Evolutionary conservation across 2,797 vertebrate species (phyloP).

Genomic region (Coilia nasus): DNA sequence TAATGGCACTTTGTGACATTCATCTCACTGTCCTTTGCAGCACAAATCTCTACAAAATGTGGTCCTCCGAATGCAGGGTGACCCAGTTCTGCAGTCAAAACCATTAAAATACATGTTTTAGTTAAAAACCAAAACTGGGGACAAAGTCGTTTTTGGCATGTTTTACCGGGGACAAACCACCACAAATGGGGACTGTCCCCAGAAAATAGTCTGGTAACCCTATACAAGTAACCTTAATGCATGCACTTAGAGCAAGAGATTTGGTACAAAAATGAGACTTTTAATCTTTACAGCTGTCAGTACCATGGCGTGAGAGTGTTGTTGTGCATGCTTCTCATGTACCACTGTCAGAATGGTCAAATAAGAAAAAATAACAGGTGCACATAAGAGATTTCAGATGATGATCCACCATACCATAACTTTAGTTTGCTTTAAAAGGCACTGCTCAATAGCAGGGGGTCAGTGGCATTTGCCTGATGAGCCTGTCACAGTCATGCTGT

Average conservation of each 20-base stretch:
- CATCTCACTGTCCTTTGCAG: neutral
- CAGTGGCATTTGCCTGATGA: neutral
- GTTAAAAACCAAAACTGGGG: too few relatives aligned
- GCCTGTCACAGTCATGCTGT: slow-evolving; percentile 2
- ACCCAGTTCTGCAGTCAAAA: too few relatives aligned
- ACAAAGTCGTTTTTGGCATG: too few relatives aligned
- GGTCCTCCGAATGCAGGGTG: too few relatives aligned
- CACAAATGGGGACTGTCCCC: too few relatives aligned
- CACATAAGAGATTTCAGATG: neutral
- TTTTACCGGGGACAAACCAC: too few relatives aligned
- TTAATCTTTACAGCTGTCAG: neutral
- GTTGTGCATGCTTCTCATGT: neutral
- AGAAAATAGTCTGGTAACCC: too few relatives aligned
- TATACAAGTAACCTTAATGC: neutral
- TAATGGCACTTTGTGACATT: too few relatives aligned
- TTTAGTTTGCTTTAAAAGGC: neutral
- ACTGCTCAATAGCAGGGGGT: neutral
- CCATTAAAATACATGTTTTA: too few relatives aligned
- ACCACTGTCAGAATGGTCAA: neutral
- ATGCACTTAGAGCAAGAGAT: neutral
- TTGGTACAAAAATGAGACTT: neutral
- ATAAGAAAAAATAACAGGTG: neutral
- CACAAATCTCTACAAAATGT: neutral
- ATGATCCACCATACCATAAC: neutral
- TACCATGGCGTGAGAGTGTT: neutral